A percentile compares a stretch with the other conserved stretches of the same genome.
These are phyloP conservation scores for Falco naumanni DNA, from an alignment of 2,797 vertebrate genomes.

Conservation along the genomic window DNA sequence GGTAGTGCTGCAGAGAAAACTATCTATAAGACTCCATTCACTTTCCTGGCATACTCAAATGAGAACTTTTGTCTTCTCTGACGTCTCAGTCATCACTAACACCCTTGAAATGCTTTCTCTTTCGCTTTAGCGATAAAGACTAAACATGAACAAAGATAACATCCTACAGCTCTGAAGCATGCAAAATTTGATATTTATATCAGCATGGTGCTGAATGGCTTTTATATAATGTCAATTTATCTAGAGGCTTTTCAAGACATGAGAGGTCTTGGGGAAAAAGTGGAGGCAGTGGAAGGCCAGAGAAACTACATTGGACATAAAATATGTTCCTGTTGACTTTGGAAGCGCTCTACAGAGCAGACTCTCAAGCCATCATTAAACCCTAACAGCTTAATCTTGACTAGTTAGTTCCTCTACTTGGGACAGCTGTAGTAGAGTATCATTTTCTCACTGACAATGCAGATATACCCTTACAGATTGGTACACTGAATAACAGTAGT, in stretches of 20 bases:
- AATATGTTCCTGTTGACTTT: not conserved
- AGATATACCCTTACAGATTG: not conserved
- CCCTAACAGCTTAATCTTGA: not conserved
- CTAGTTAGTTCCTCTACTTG: not conserved
- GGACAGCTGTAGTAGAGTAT: not conserved
- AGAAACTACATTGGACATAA: not conserved
- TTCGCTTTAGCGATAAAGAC: not conserved
- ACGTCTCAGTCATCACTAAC: not conserved
- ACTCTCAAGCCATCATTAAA: not conserved
- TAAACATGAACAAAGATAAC: not conserved
- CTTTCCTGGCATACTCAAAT: not conserved
- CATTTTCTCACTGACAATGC: not conserved
- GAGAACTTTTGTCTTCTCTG: not conserved
- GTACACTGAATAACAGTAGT: not conserved
- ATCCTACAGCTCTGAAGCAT: not conserved
- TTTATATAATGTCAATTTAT: not conserved
- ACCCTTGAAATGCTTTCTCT: not conserved
- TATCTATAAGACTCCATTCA: fast-evolving
- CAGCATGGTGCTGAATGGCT: not conserved
- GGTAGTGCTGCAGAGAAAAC: not conserved
- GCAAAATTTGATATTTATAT: not conserved
- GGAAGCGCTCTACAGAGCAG: not conserved
- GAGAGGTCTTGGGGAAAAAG: not conserved
- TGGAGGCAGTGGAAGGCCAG: fast-evolving
- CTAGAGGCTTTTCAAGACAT: not conserved